Evolutionary conservation across 2,888 invertebrate species (phyloP).

Genomic region (Altica lythri): DNA sequence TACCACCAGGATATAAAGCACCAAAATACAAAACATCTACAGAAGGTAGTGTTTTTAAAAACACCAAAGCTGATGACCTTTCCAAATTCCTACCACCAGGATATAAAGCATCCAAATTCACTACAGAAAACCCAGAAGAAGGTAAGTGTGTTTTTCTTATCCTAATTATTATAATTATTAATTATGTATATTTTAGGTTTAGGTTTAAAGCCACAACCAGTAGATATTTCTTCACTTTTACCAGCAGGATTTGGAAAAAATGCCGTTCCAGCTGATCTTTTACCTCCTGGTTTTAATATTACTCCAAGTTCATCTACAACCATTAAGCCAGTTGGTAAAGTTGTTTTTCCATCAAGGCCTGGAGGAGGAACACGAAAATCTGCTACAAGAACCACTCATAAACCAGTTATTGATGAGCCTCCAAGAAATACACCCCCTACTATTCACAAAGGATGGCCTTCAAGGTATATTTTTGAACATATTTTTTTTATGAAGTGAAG

Average conservation of each 20-base stretch:
- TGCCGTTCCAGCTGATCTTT: constrained; percentile 23
- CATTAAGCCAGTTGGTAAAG: constrained; percentile 62
- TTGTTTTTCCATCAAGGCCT: constrained; percentile 81
- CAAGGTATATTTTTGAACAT: constrained; percentile 61
- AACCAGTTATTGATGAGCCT: constrained; percentile 35
- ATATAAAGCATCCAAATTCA: constrained; percentile 55
- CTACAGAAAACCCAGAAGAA: constrained; percentile 11
- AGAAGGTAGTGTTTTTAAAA: constrained; percentile 37
- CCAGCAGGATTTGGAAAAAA: constrained; percentile 41
- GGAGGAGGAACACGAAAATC: constrained; percentile 65
- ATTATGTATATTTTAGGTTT: constrained; percentile 28
- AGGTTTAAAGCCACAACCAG: constrained; percentile 31
- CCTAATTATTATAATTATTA: constrained; percentile 50
- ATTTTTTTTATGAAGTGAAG: constrained; percentile 4
- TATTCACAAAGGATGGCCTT: constrained; percentile 85
- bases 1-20: constrained; percentile 48
- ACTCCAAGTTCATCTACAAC: constrained; percentile 55
- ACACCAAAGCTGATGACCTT: constrained; percentile 52
- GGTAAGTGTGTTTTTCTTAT: constrained; percentile 1
- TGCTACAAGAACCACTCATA: constrained; percentile 41
- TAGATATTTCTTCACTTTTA: constrained; percentile 53
- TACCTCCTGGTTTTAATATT: constrained; percentile 57
- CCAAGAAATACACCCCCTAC: constrained; percentile 63
- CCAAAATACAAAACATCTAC: constrained; percentile 30
- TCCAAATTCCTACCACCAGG: constrained; percentile 56